Evolutionary conservation across 2,797 vertebrate species (phyloP).

Genomic region (Chaenodraco wilsoni): DNA sequence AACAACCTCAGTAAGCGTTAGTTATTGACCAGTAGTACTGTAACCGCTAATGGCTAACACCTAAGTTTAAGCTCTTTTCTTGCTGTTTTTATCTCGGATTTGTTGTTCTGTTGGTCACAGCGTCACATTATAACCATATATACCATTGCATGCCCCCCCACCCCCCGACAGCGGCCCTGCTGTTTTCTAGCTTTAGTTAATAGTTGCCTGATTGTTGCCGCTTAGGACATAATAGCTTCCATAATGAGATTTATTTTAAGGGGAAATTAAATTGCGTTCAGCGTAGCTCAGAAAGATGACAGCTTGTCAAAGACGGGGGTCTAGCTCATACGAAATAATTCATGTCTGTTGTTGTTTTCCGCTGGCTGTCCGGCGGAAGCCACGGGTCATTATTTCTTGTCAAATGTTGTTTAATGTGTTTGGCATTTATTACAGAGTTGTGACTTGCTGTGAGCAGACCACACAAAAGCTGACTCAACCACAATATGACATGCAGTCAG

Average conservation of each 20-base stretch:
- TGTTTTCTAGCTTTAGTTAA: background rate
- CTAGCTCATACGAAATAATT: conserved; percentile 40
- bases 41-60: too few species aligned
- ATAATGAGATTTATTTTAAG: conserved; percentile 35
- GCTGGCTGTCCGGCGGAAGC: conserved; percentile 27
- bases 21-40: too few species aligned
- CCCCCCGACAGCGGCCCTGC: too few species aligned
- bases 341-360: conserved; percentile 45
- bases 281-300: conserved; percentile 31
- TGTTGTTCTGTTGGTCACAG: too few species aligned
- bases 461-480: conserved; percentile 44
- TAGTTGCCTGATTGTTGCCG: conserved; percentile 22
- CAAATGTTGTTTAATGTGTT: conserved; percentile 50
- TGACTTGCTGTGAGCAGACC: conserved; percentile 32
- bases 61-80: too few species aligned
- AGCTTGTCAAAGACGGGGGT: conserved; percentile 23
- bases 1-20: too few species aligned
- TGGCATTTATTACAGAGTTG: conserved; percentile 44
- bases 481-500: conserved; percentile 58
- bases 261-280: conserved; percentile 41
- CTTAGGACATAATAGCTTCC: conserved; percentile 18
- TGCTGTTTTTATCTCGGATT: too few species aligned
- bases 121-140: too few species aligned
- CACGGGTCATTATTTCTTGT: conserved; percentile 53
- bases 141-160: too few species aligned